Evolutionary conservation across 2,888 invertebrate species (phyloP), one percentile per base, ranked within the genome.

Genomic region (Thelaira solivaga): DNA sequence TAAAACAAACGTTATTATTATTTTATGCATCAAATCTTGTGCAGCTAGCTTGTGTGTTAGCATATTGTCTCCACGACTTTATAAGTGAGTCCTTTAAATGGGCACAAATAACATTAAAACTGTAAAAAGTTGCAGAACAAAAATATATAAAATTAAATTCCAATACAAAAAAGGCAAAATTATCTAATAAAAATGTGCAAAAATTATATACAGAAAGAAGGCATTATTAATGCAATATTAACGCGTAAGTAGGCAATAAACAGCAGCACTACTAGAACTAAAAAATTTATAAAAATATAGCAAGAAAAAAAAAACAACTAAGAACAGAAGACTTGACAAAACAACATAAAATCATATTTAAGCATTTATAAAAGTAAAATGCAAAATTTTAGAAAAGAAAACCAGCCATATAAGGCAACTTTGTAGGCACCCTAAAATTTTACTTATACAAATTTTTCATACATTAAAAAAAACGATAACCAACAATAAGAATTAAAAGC

Each of bases 171-270:
- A 43, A 61, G 34, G 47, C 11, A 57, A 43, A 20, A 29, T 20
- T 39, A 69, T 69, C 68, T 77, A 77, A 78, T 78, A 74, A 74
- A 77, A 78, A 53, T 78, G 74, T 69, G 78, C 69, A 78, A 74
- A 78, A 78, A 78, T 74, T 78, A 55, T 74, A 69, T 78, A 65
- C 59, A 65, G 59, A 78, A 69, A 69, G 74, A 78, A 69, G 74
- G 74, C 73, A 78, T 69, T 78, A 74, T 78, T 78, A 78, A 78
- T 78, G 74, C 78, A 78, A 78, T 78, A 78, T 78, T 78, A 78
- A 78, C 69, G 74, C 78, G 74, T 65, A 75, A 78, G 74, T 78
- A 78, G 78, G 78, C 69, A 78, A 74, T 74, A 78, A 78, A 78
- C 41, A 57, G 49, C 62, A 76, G 64, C 45, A n/a, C n/a, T n/a